Evolutionary conservation across 2,888 invertebrate species (phyloP), one percentile per base, ranked within the genome.

Genomic region (Drosophila neonasuta): DNA sequence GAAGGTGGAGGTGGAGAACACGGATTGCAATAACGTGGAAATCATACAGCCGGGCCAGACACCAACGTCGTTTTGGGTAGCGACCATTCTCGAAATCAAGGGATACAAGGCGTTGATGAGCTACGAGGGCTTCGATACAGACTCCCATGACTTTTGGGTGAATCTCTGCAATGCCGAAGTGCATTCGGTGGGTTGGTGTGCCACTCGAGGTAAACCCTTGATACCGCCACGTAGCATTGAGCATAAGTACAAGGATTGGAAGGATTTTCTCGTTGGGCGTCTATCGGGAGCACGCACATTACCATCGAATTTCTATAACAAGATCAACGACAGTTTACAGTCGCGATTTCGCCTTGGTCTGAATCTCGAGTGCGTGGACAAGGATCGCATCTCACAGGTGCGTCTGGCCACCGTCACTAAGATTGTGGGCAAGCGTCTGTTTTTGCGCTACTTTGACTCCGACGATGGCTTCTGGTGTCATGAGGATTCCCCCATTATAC

Each of bases 101-200:
- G 98, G 98, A 3, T 96, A 96, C 83, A 95, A 95, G 92, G 96
- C 96, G 0, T 90, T 95, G 49, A 91, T 96, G 81, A 93, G 96
- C 64, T 99, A 97, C 90, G 98, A 99, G 92, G 99, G 99, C 6
- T 98, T 97, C 89, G 97, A 97, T 30, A 97, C 97, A 89, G 92
- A 94, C 61, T 94, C 95, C 29, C 96, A 96, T 90, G 99, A 99
- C 91, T 99, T 99, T 90, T 99, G 99, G 99, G 95, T 98, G 5
- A 98, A 98, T 86, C 92, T 99, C 52, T 97, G 98, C 91, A 96
- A 97, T 67, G 95, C 96, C 17, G 95, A 96, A 88, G 96, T 99
- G n/a, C 97, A 98, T 91, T 97, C 97, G 13, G 98, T 99, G 4
- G 99, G 99, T 6, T 99, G 99, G 98, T 98, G 98, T 92, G 98